Base-by-base conservation (phyloP, 2,888 invertebrate species). In the Phengaris alcon region DNA sequence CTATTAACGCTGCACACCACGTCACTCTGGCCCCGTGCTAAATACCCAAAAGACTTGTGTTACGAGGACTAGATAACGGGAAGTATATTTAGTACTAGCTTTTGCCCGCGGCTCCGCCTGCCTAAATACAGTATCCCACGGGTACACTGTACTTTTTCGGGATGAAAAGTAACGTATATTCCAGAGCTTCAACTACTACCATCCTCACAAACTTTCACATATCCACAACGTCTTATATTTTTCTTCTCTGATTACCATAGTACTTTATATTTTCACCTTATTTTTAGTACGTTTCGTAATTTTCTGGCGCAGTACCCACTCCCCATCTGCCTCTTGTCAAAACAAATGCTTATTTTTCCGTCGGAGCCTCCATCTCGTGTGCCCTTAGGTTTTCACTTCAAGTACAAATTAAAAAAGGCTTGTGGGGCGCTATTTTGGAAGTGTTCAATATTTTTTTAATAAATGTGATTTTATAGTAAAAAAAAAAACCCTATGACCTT, bases 401-500 rank as follows among this genome's bases (percentile, higher is more conserved):
- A 90, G 91, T 90, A 91, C 89, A 91, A 91, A 91, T 91, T 91
- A 92, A 91, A 91, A 91, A 90, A 77, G 79, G 81, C 79, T 78
- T 77, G 80, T 79, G 82, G 74, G 77, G 10, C 75, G 10, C 75
- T 84, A 88, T 87, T 85, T 77, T 76, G 75, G 6, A 72, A 74
- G 76, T 76, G 59, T 76, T 74, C 81, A 82, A 80, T 74, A 81
- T 77, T 64, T 75, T 35, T 44, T 57, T 8, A 35, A 8, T 46
- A 68, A 9, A 44, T 48, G 48, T 48, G 48, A 48, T 8, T 48
- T 48, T 48, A 6, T 48, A 7, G 22, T 8, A 7, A 7, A 48
- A 6, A 48, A 6, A 48, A 48, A 46, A 46, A 46, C 46, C 6
- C 6, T 46, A 46, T 2, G 46, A 46, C 46, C 0, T 2, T 46